Base-by-base conservation (phyloP, 2,888 invertebrate species). In the Zygogramma bicolorata region DNA sequence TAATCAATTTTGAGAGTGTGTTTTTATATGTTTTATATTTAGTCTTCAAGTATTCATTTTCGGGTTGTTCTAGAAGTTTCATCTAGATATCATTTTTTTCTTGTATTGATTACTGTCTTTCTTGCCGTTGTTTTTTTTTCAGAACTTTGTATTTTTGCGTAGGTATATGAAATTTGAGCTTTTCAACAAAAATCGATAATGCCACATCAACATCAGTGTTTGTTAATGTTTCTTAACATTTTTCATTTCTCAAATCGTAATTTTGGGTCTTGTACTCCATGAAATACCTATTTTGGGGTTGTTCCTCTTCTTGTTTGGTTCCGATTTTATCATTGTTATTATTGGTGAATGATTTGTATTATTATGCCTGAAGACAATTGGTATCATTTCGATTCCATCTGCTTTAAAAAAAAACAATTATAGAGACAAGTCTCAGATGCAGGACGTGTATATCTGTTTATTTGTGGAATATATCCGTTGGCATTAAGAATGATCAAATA, bases 281-380 rank as follows among this genome's bases (percentile, higher is more conserved):
- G 25, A 25, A 57, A 57, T 57, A 57, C 57, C 22, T 57, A 58
- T 58, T 27, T 58, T 58, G 58, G n/a, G n/a, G n/a, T n/a, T n/a
- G n/a, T n/a, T n/a, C n/a, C n/a, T n/a, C n/a, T n/a, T n/a, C n/a
- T n/a, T n/a, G n/a, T n/a, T n/a, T n/a, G n/a, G n/a, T n/a, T n/a
- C n/a, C n/a, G n/a, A n/a, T n/a, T n/a, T n/a, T 27, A 61, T 20
- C 61, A 61, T 61, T 61, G 38, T 29, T 61, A 61, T 38, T 61
- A 61, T 61, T 40, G 40, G 61, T 40, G 61, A 61, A 40, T 61
- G 61, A 25, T 61, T 40, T 40, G 61, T 61, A 15, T 38, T 61
- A 38, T 61, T 42, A 25, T 40, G 40, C 42, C 61, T 38, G 8
- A 40, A 61, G n/a, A 61, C 34, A 61, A 61, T 61, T 61, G 61